Evolutionary conservation across 2,113 vertebrate species (phyloP).

Genomic region (Opisthocomus hoazin): DNA sequence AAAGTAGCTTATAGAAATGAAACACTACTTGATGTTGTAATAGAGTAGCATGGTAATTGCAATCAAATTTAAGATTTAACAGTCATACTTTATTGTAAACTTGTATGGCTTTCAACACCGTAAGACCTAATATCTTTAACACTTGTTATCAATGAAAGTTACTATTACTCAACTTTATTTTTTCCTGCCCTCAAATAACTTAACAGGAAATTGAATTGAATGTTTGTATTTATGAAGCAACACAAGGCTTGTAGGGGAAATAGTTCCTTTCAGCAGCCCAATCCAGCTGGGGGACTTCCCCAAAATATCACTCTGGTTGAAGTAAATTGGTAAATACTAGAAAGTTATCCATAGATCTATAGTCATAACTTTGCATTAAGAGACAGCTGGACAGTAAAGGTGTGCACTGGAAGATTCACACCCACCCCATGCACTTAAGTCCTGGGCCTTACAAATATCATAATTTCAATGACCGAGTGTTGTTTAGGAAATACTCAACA

Average conservation of each 20-base stretch:
- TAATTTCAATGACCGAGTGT: background rate
- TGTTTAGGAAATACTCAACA: background rate
- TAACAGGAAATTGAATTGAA: background rate
- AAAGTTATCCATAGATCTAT: background rate
- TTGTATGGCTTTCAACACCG: background rate
- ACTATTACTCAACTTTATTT: background rate
- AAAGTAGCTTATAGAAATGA: background rate
- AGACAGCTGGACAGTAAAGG: background rate
- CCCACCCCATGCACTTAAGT: background rate
- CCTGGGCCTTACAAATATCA: background rate
- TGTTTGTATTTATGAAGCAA: background rate
- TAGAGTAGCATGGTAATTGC: background rate
- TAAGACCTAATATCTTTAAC: background rate
- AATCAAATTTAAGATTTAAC: background rate
- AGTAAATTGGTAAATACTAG: background rate
- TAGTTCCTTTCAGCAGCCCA: background rate
- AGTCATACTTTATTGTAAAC: background rate
- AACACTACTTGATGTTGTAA: background rate
- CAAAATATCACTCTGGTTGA: background rate
- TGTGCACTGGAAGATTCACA: background rate
- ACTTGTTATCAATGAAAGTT: background rate
- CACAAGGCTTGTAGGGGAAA: background rate
- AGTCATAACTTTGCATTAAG: background rate
- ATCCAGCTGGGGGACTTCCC: accelerated
- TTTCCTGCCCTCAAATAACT: background rate